Conservation (phyloP, 2,888 invertebrate species). For the Alcis repandata region DNA sequence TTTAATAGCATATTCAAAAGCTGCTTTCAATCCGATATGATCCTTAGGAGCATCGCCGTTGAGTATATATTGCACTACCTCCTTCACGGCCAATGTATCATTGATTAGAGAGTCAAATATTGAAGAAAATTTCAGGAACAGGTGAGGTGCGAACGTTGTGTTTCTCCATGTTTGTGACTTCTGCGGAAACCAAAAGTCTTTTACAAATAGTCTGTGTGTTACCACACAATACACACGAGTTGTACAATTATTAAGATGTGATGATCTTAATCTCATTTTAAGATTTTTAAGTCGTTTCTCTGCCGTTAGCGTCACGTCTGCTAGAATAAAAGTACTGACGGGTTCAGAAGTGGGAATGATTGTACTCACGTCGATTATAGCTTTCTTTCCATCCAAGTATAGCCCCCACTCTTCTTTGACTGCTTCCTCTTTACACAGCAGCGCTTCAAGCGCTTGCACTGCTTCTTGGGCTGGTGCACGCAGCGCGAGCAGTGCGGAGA, state of each 20-base stretch:
- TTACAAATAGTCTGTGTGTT: too few relatives aligned
- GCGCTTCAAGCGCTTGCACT: slow-evolving; percentile 74
- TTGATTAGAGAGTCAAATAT: slow-evolving; percentile 68
- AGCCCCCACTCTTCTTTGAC: slow-evolving; percentile 78
- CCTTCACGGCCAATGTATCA: slow-evolving; percentile 60
- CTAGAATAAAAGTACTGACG: too few relatives aligned
- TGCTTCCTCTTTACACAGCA: slow-evolving; percentile 74
- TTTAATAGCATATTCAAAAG: slow-evolving; percentile 63
- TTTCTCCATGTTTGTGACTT: slow-evolving; percentile 61
- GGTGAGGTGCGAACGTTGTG: slow-evolving; percentile 62
- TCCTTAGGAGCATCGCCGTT: slow-evolving; percentile 50
- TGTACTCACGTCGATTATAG: slow-evolving; percentile 65
- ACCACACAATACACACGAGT: too few relatives aligned
- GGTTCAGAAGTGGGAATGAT: too few relatives aligned
- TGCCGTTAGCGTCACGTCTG: too few relatives aligned
- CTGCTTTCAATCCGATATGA: slow-evolving; percentile 54
- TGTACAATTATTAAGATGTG: too few relatives aligned
- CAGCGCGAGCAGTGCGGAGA: slow-evolving; percentile 67
- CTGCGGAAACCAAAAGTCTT: slow-evolving; percentile 52
- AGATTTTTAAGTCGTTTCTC: too few relatives aligned
- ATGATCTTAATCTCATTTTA: too few relatives aligned
- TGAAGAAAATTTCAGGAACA: slow-evolving; percentile 73
- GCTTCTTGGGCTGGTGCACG: slow-evolving; percentile 64
- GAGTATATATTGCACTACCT: slow-evolving; percentile 53
- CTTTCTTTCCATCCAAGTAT: slow-evolving; percentile 61